These are phyloP conservation scores for Probaryconus sp. DNA, from an alignment of 1,140 invertebrate genomes.

Conservation along the genomic window DNA sequence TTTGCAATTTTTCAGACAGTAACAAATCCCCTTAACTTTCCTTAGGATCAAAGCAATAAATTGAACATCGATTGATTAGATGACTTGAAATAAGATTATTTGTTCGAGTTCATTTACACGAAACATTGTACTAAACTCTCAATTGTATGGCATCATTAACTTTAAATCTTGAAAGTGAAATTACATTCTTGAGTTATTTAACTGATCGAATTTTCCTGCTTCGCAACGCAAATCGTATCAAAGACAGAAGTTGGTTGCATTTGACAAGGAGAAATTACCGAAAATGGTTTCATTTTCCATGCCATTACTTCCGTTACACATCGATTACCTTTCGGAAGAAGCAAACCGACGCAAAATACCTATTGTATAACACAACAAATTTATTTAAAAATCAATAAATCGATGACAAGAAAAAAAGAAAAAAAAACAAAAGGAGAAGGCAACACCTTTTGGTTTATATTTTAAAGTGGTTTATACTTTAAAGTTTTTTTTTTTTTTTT, in stretches of 20 bases:
- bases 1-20: no score
- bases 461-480: not conserved
- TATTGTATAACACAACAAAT: conserved; percentile 2
- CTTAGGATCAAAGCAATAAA: no score
- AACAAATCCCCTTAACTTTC: no score
- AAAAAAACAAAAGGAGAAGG: no score
- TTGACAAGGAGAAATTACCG: conserved; percentile 49
- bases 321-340: conserved; percentile 1
- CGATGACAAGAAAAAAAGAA: no score
- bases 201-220: conserved; percentile 24
- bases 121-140: no score
- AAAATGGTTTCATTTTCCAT: conserved; percentile 33
- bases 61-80: no score
- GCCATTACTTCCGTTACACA: conserved; percentile 19
- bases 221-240: conserved; percentile 25
- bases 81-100: no score
- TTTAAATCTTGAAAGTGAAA: not conserved
- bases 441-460: no score
- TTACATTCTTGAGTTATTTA: conserved; percentile 3
- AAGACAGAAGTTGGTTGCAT: conserved; percentile 35
- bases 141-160: conserved; percentile 1
- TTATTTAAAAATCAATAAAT: not conserved
- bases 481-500: not conserved
- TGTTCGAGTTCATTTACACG: no score
- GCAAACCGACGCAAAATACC: conserved; percentile 6